Base-by-base conservation (phyloP, 2,888 invertebrate genomes). In the Lochmaea capreae region DNA sequence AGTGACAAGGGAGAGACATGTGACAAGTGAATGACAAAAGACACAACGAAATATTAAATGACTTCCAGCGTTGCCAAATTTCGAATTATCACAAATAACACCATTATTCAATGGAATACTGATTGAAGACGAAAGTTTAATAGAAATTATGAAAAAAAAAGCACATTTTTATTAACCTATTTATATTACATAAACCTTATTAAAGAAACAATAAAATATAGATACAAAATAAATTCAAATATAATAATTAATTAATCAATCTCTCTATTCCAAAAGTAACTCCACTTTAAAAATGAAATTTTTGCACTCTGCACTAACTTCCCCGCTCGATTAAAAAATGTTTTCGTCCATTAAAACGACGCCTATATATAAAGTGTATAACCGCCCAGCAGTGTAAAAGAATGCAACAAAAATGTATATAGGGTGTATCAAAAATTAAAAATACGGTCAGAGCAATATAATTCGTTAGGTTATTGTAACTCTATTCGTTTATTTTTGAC, bases 131-230 rank as follows among this genome's bases (percentile, higher is more conserved):
- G 26, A 26, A 26, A 3, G 26, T 26, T 26, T 26, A 26, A 26
- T 26, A 3, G 9, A 1, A 10, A 43, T 43, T 8, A 46, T 46
- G 3, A n/a, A n/a, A n/a, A 33, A 61, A 39, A 26, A 61, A 33
- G 39, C 39, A n/a, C 61, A 26, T 39, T 26, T 8, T 61, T 61
- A 57, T 57, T 59, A 10, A 26, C 5, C 33, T 33, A 14, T 33
- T 14, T 76, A 78, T 77, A 72, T 74, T 81, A 79, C 79, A 80
- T 79, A 79, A 80, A 77, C 80, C 76, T 80, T 75, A 76, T 63
- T 76, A 79, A 80, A 75, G 77, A 81, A 77, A 78, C 79, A 76
- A 75, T 80, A 79, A 79, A 77, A 81, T 81, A 80, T 77, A 75
- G 72, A 75, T 77, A 77, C 77, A 76, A 77, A 77, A 75, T 77